Percentiles rank a stretch among this genome's conserved stretches.
Conservation (phyloP, 2,888 invertebrate species). For the Campoplex nolae region DNA sequence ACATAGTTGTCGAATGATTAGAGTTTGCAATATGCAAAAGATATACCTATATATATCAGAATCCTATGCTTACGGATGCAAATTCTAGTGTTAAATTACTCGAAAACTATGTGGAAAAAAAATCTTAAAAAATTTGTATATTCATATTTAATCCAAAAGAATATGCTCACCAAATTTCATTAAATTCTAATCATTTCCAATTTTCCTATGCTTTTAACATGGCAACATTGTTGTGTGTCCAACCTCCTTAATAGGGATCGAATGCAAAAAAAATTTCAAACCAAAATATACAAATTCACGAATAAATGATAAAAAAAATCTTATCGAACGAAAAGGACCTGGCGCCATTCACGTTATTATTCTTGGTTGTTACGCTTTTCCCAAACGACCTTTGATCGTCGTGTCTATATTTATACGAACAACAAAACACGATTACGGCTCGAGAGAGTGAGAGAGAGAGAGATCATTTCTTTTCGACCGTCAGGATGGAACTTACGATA, state of each 20-base stretch:
- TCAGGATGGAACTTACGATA: conserved; percentile 7
- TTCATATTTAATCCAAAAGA: too few relatives aligned
- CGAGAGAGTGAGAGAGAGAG: not conserved
- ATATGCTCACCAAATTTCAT: too few relatives aligned
- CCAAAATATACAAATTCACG: not conserved
- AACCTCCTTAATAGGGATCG: not conserved
- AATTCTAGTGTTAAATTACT: too few relatives aligned
- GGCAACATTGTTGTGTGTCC: too few relatives aligned
- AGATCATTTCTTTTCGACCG: conserved; percentile 22
- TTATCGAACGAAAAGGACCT: not conserved
- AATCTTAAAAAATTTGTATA: too few relatives aligned
- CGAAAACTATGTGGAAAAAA: too few relatives aligned
- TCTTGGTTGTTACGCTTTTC: not conserved
- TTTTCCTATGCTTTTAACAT: too few relatives aligned
- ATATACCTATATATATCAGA: too few relatives aligned
- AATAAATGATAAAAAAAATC: not conserved
- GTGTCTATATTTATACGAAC: not conserved
- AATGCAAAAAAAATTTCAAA: not conserved
- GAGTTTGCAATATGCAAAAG: too few relatives aligned
- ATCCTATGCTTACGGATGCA: too few relatives aligned
- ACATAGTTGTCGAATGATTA: too few relatives aligned
- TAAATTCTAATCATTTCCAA: too few relatives aligned
- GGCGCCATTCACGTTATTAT: not conserved
- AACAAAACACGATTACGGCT: not conserved
- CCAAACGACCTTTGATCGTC: not conserved